Evolutionary conservation across 2,888 invertebrate genomes (phyloP).

Genomic region (Sylvicola fuscatus): DNA sequence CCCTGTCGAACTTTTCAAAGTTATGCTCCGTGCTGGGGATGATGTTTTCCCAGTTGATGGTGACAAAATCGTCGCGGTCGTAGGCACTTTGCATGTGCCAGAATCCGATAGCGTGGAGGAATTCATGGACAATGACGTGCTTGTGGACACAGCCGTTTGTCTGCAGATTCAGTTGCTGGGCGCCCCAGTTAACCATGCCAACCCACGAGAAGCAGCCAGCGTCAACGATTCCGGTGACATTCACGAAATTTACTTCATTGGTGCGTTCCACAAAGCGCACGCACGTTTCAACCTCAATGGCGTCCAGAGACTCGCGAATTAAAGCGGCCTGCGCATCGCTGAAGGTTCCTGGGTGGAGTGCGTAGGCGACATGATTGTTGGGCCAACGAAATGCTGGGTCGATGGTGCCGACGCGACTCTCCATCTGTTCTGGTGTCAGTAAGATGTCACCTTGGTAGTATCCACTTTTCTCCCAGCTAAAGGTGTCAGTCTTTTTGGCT

Average conservation of each 20-base stretch:
- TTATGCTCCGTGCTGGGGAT: neutral
- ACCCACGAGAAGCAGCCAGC: neutral
- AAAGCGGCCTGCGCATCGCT: conserved; percentile 28
- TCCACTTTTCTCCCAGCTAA: conserved; percentile 48
- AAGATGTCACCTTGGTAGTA: conserved; percentile 58
- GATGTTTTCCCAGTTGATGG: neutral
- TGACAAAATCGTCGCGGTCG: neutral
- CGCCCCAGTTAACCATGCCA: neutral
- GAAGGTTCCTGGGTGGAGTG: conserved; percentile 27
- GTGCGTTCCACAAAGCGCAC: conserved; percentile 42
- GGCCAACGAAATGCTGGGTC: conserved; percentile 37
- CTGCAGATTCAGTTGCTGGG: neutral
- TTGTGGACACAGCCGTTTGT: neutral
- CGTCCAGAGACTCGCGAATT: conserved; percentile 45
- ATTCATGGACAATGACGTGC: neutral
- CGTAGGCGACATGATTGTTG: conserved; percentile 42
- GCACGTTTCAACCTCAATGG: conserved; percentile 51
- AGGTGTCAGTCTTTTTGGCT: no score
- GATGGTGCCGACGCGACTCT: conserved; percentile 34
- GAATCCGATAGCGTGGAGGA: neutral
- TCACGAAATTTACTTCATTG: conserved; percentile 11
- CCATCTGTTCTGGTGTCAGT: conserved; percentile 25
- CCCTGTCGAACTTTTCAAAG: no score
- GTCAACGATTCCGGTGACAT: conserved; percentile 15
- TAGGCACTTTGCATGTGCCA: neutral